A percentile compares a stretch with the other conserved stretches of the same genome.
phyloP scores from a whole-genome alignment of 2,888 invertebrate species.

The Apoderus coryli region DNA sequence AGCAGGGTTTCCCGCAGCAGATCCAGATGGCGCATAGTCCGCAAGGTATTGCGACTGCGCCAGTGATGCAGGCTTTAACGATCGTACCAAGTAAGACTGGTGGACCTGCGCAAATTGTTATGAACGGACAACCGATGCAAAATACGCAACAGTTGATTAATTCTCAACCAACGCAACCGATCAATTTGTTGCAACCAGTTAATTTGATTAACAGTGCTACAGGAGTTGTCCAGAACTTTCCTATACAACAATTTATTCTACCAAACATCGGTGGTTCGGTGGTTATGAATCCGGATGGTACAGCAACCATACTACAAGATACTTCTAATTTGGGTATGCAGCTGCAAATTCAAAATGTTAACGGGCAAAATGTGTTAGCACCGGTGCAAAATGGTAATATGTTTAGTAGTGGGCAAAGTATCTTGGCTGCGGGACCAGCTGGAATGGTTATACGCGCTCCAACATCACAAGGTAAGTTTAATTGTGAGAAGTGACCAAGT shows the following conservation, averaged over 20 bases:
- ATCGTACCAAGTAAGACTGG: constrained; percentile 64
- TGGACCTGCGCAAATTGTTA: constrained; percentile 57
- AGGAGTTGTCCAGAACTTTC: constrained; percentile 59
- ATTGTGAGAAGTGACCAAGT: too few relatives aligned
- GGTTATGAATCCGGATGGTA: constrained; percentile 65
- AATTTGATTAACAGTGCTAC: constrained; percentile 60
- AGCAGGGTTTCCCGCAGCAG: constrained; percentile 50
- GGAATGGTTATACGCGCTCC: constrained; percentile 71
- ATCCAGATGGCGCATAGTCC: constrained; percentile 55
- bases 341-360: constrained; percentile 65
- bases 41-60: constrained; percentile 48
- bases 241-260: constrained; percentile 70
- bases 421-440: constrained; percentile 48
- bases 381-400: constrained; percentile 52
- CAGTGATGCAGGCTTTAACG: constrained; percentile 60
- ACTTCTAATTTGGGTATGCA: constrained; percentile 56
- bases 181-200: constrained; percentile 66
- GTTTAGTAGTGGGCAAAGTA: constrained; percentile 44
- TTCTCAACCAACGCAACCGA: constrained; percentile 39
- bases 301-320: constrained; percentile 57
- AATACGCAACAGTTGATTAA: constrained; percentile 50
- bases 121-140: constrained; percentile 51
- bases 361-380: constrained; percentile 60
- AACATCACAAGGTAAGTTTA: constrained; percentile 51
- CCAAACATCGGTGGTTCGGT: constrained; percentile 60